These are phyloP conservation scores for Montifringilla adamsi DNA, from an alignment of 2,113 vertebrate species.

Conservation along the genomic window DNA sequence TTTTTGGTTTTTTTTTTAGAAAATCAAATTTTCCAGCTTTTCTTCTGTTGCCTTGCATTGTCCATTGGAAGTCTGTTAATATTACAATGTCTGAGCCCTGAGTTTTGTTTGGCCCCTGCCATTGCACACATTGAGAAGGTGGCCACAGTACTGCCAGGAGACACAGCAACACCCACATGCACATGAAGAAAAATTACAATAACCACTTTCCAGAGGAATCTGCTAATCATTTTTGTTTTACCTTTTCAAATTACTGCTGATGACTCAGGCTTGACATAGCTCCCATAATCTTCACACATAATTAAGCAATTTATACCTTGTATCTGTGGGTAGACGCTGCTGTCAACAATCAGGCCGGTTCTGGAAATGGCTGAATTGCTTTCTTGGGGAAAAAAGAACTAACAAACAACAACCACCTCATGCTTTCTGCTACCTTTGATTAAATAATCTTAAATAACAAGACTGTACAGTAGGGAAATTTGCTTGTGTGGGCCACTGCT, in stretches of 20 bases:
- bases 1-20: not conserved
- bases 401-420: not conserved
- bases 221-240: not conserved
- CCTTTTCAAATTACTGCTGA: not conserved
- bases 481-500: conserved; percentile 5
- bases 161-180: not conserved
- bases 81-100: accelerated
- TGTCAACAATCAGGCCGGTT: conserved; percentile 1
- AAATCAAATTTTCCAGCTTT: not conserved
- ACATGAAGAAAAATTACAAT: not conserved
- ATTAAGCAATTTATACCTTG: conserved; percentile 43
- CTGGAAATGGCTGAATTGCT: conserved; percentile 24
- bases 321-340: not conserved
- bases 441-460: conserved; percentile 19
- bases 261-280: conserved; percentile 28
- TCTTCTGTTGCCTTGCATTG: not conserved
- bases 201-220: not conserved
- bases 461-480: not conserved
- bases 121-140: not conserved
- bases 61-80: not conserved
- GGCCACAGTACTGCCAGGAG: not conserved
- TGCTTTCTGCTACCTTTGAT: conserved; percentile 6
- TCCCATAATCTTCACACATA: not conserved
- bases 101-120: not conserved
- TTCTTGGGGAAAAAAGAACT: not conserved